phyloP scores from a whole-genome alignment of 2,888 invertebrate species.

The Melanchra persicariae region DNA sequence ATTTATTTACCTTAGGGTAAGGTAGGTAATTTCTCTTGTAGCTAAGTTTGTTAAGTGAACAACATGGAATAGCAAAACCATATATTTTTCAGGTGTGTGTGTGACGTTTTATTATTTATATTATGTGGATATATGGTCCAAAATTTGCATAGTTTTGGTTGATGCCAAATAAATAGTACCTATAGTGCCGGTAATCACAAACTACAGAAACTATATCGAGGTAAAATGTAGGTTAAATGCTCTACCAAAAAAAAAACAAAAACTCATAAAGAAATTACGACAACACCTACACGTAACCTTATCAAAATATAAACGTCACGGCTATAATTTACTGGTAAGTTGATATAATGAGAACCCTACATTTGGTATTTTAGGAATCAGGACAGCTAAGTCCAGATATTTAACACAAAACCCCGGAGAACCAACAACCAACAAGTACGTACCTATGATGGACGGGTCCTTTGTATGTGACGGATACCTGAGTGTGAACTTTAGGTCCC shows the following conservation, averaged over 20 bases:
- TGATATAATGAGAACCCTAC: constrained; percentile 31
- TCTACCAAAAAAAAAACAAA: background rate
- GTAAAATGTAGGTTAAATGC: background rate
- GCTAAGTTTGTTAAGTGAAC: background rate
- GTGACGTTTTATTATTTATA: too few relatives aligned
- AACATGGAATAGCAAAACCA: background rate
- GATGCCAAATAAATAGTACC: background rate
- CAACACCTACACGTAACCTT: constrained; percentile 8
- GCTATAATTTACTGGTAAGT: constrained; percentile 45
- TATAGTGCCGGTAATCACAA: background rate
- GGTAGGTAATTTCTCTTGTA: too few relatives aligned
- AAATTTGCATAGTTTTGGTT: background rate
- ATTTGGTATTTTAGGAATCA: constrained; percentile 26
- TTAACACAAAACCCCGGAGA: constrained; percentile 13
- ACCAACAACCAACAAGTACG: constrained; percentile 1
- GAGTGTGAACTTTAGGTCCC: constrained; percentile 11
- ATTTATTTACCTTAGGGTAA: background rate
- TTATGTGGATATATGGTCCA: background rate
- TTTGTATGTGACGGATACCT: constrained; percentile 11
- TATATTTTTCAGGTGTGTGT: too few relatives aligned
- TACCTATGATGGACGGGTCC: background rate
- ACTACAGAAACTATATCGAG: background rate
- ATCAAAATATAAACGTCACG: constrained; percentile 56
- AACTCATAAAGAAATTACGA: constrained; percentile 22
- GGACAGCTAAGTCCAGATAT: background rate